Conservation (phyloP, 2,113 vertebrate genomes). For the human region DNA sequence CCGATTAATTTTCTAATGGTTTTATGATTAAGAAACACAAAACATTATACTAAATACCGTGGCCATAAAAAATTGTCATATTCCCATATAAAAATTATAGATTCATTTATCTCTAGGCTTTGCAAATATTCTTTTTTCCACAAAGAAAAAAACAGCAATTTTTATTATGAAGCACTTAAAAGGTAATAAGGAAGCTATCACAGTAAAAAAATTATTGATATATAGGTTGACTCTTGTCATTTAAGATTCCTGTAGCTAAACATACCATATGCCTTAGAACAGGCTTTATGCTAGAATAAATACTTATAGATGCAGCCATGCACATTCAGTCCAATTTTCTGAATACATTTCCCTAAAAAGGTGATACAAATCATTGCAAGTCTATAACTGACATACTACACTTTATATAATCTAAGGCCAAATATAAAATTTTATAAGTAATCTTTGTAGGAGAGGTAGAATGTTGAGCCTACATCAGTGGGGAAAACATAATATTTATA, state of each 20-base stretch:
- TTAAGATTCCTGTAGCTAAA: background rate
- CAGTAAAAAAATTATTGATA: background rate
- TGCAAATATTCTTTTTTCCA: background rate
- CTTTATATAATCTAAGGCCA: background rate
- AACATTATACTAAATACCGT: slow-evolving; percentile 1
- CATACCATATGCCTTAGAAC: background rate
- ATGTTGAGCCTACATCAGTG: background rate
- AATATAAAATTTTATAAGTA: slow-evolving; percentile 47
- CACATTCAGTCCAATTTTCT: background rate
- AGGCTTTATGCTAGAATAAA: background rate
- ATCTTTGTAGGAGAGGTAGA: background rate
- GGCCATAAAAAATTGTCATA: background rate
- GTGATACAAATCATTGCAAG: slow-evolving; percentile 14
- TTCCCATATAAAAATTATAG: slow-evolving; percentile 5
- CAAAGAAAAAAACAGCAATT: background rate
- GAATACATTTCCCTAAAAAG: slow-evolving; percentile 23
- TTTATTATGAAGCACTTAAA: slow-evolving; percentile 35
- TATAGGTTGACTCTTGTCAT: background rate
- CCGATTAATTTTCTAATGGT: background rate
- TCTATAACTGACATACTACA: background rate
- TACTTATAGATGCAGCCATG: background rate
- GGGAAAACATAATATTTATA: slow-evolving; percentile 22
- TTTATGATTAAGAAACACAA: slow-evolving; percentile 30
- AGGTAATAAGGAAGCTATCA: background rate
- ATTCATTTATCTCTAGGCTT: background rate